These are phyloP conservation scores for Nephrotoma flavescens DNA, from an alignment of 2,888 invertebrate genomes.

Conservation along the genomic window DNA sequence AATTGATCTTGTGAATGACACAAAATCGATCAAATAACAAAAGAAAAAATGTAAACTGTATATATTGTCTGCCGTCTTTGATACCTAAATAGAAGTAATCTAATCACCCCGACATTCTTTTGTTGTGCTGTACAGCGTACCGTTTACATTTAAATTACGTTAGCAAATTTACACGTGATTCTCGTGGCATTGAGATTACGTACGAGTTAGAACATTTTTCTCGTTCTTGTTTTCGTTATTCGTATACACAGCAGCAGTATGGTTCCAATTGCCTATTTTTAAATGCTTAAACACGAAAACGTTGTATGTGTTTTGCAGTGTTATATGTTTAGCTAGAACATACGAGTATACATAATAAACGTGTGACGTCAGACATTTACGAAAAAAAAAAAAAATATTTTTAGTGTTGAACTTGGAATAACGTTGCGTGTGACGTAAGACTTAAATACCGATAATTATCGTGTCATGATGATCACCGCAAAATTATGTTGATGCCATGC, in stretches of 20 bases:
- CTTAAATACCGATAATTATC: not conserved
- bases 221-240: not conserved
- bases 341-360: not conserved
- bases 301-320: not conserved
- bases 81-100: not conserved
- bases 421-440: not conserved
- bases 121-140: not conserved
- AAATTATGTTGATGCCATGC: not conserved
- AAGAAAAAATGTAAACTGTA: not conserved
- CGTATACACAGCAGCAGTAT: not conserved
- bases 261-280: not conserved
- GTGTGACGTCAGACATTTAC: not conserved
- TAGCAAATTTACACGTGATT: not conserved
- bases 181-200: not conserved
- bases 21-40: not conserved
- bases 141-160: not conserved
- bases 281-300: not conserved
- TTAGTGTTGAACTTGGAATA: not conserved
- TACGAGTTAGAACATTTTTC: not conserved
- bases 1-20: not conserved
- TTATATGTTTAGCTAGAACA: not conserved
- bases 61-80: not conserved
- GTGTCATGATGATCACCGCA: not conserved
- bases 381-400: not conserved
- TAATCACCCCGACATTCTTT: not conserved